phyloP scores from a whole-genome alignment of 1,140 invertebrate species.

The Microplitis mediator region DNA sequence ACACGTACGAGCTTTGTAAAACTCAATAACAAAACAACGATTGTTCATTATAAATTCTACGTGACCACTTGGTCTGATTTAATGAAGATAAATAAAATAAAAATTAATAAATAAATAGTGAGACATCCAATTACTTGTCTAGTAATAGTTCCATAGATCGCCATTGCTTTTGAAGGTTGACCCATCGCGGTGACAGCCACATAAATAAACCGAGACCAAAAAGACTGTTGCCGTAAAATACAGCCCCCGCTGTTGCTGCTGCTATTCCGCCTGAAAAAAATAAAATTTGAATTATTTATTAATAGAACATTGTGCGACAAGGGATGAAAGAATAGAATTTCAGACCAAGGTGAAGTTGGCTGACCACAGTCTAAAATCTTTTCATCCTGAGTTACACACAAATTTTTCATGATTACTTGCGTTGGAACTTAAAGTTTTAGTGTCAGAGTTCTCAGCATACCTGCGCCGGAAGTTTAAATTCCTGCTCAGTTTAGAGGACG shows the following conservation, averaged over 20 bases:
- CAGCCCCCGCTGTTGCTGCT: slow-evolving; percentile 58
- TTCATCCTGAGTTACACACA: too few species aligned
- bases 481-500: too few species aligned
- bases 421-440: too few species aligned
- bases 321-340: too few species aligned
- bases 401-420: too few species aligned
- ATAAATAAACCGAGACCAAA: slow-evolving; percentile 55
- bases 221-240: slow-evolving; percentile 62
- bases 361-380: too few species aligned
- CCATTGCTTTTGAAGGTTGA: slow-evolving; percentile 55
- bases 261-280: slow-evolving; percentile 55
- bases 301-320: background rate
- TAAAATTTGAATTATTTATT: slow-evolving; percentile 6
- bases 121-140: slow-evolving; percentile 45
- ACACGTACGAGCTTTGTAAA: too few species aligned
- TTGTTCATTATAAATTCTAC: background rate
- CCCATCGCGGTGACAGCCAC: slow-evolving; percentile 55
- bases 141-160: slow-evolving; percentile 56
- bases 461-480: too few species aligned
- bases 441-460: too few species aligned
- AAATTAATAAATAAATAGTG: slow-evolving; percentile 27
- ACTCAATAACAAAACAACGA: background rate
- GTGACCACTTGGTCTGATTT: background rate
- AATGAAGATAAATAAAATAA: slow-evolving; percentile 19
- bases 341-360: too few species aligned